These are phyloP conservation scores for Odontomyia ornata DNA, from an alignment of 2,888 invertebrate genomes.

Conservation along the genomic window DNA sequence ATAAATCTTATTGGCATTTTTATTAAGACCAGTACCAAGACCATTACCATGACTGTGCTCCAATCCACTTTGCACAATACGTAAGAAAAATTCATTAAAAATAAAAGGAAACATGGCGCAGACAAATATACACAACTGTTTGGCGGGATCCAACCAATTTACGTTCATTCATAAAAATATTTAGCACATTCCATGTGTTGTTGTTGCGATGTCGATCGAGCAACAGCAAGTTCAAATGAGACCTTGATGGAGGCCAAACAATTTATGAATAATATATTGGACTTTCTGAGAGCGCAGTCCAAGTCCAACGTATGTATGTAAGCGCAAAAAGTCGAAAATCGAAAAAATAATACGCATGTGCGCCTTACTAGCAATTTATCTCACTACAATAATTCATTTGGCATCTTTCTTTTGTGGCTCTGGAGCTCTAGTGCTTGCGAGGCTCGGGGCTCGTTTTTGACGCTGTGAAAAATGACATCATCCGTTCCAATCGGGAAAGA, in stretches of 20 bases:
- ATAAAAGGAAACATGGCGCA: not conserved
- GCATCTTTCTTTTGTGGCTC: not conserved
- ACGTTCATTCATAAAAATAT: slow-evolving; percentile 50
- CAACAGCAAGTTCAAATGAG: slow-evolving; percentile 32
- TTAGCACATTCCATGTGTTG: slow-evolving; percentile 45
- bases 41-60: not conserved
- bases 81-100: not conserved
- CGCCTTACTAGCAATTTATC: slow-evolving; percentile 31
- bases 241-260: slow-evolving; percentile 46
- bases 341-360: slow-evolving; percentile 14
- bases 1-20: slow-evolving; percentile 36
- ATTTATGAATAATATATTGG: slow-evolving; percentile 32
- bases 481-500: not conserved
- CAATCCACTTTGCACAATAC: not conserved
- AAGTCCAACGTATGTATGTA: not conserved
- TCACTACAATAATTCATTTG: slow-evolving; percentile 10
- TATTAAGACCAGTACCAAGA: slow-evolving; percentile 13
- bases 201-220: slow-evolving; percentile 1
- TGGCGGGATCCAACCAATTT: slow-evolving; percentile 46
- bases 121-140: slow-evolving; percentile 27
- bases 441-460: not conserved
- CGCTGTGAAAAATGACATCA: slow-evolving; percentile 16
- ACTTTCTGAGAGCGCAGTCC: not conserved
- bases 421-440: not conserved
- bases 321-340: not conserved